Evolutionary conservation across 2,797 vertebrate genomes (phyloP), one percentile per base, ranked within the genome.

Genomic region (Pangasius krempfi): DNA sequence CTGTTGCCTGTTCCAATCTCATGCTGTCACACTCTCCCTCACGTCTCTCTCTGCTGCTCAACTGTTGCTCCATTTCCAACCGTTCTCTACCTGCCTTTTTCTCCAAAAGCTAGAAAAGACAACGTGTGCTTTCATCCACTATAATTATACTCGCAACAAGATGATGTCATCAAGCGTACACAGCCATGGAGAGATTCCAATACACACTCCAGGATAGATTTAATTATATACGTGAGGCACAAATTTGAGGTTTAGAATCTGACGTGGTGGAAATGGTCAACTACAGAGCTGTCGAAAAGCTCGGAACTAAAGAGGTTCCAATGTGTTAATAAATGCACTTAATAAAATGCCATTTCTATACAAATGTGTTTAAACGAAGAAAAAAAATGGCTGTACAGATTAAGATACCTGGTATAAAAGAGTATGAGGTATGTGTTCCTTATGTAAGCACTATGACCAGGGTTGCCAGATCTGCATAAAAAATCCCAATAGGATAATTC

Each of bases 1-100:
- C 83, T 84, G 86, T 89, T 91, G 86, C 68, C 84, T 85, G 68
- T 88, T 88, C 79, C 83, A 88, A 62, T 72, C 76, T 87, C 37
- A 25, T 80, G 64, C 84, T 87, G 80, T 76, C 66, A 78, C 87
- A 75, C 64, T 47, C 75, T 64, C 56, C 73, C 54, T 81, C 40
- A 64, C 2, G 25, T 87, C 20, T 58, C 82, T 88, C 84, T 68
- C 80, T 88, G 40, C 60, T 50, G 60, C 81, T 84, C 62, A 68
- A 33, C 82, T 84, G 82, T 52, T 84, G 82, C 82, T 68, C 40
- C 40, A 3, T 50, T 66, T 47, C 60, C 58, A 10, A 18, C 37
- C 22, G n/a, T 64, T 47, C 25, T 50, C 14, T 2, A 50, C 27
- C 40, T 64, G 37, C 79, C 58, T 64, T 47, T 4, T 64, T 5